These are phyloP conservation scores for Coregonus sp. DNA, from an alignment of 2,797 vertebrate species.

Conservation along the genomic window DNA sequence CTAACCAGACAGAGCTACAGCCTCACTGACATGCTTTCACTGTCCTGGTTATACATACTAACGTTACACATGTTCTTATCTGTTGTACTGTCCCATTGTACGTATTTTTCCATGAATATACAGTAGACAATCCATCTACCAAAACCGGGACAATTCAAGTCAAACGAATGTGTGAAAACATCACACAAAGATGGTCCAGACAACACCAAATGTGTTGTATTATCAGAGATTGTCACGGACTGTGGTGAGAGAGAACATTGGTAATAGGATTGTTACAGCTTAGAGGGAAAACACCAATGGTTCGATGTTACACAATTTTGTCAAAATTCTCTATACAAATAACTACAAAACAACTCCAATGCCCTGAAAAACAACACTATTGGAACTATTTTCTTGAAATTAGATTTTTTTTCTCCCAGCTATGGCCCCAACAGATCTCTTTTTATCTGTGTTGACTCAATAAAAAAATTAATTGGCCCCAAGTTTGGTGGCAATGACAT, in stretches of 20 bases:
- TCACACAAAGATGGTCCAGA: background rate
- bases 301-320: background rate
- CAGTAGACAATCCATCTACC: background rate
- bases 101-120: background rate
- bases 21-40: slow-evolving; percentile 41
- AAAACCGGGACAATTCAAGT: background rate
- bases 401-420: slow-evolving; percentile 36
- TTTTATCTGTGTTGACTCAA: slow-evolving; percentile 15
- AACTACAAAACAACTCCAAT: background rate
- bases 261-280: slow-evolving; percentile 39
- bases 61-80: background rate
- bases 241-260: slow-evolving; percentile 6
- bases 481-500: slow-evolving; percentile 59
- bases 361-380: background rate
- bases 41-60: background rate
- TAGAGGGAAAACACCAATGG: slow-evolving; percentile 22
- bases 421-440: slow-evolving; percentile 29
- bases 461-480: slow-evolving; percentile 29
- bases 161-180: background rate
- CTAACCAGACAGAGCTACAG: slow-evolving; percentile 7
- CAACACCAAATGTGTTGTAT: background rate
- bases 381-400: slow-evolving; percentile 12
- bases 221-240: background rate
- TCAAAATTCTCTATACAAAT: background rate
- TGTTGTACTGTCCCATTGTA: too few species aligned